Base-by-base conservation (phyloP, 2,888 invertebrate species). In the Cordilura impudica region DNA sequence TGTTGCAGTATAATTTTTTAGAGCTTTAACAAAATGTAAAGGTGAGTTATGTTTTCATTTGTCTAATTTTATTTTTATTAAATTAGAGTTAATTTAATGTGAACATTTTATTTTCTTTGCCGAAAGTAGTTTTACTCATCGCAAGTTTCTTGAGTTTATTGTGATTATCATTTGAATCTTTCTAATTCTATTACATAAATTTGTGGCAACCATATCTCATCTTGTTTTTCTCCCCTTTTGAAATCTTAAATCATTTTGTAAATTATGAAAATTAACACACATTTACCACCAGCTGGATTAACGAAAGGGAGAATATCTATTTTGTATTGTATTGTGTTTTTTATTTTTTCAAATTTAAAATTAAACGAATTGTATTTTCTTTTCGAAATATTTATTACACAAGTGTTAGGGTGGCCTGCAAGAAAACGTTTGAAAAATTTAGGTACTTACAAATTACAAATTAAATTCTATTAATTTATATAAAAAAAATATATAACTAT, bases 221-320 rank as follows among this genome's bases (percentile, higher is more conserved):
- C 35, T 39, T 39, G 35, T 70, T 49, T 49, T 4, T 31, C 56
- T n/a, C 67, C 67, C 39, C 29, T 58, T 67, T 56, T 29, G 53
- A 29, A 29, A 16, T 29, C 26, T 54, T 58, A 69, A 69, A 69
- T 70, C 35, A 49, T 70, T 58, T 60, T 47, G n/a, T 49, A 39
- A 58, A 23, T 58, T 69, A 58, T 58, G 69, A 51, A 60, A 70
- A 70, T 70, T 70, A 60, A 70, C 69, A 60, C 58, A 70, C 49
- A 39, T 70, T 69, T 60, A 51, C 58, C 29, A 58, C 47, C 43
- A 66, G 23, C 54, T 54, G 16, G 54, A 43, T 21, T 51, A 6
- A 21, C 3, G 10, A 19, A 39, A 16, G 49, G 58, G 31, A 35
- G 4, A 51, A 16, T 31, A 14, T n/a, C 12, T 61, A 5, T 29